Evolutionary conservation across 92 coral and sea anemone species (phyloP).

Genomic region (Actinernus sp.): DNA sequence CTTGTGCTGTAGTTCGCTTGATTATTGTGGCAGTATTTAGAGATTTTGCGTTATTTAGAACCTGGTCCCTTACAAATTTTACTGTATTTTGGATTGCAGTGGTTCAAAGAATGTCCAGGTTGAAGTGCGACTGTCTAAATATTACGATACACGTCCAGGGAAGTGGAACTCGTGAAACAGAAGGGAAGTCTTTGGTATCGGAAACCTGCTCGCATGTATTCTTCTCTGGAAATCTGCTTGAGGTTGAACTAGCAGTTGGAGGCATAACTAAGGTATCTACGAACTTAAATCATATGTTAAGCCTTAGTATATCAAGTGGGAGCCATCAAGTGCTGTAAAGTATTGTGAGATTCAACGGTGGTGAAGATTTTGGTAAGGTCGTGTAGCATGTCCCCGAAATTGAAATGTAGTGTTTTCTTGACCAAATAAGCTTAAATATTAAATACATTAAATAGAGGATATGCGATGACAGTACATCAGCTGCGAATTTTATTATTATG

Average conservation of each 20-base stretch:
- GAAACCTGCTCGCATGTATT: constrained; percentile 50
- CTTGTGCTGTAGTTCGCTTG: neutral
- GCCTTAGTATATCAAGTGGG: constrained; percentile 23
- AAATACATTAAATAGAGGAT: too few relatives aligned
- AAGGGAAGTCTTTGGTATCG: constrained; percentile 78
- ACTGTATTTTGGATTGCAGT: too few relatives aligned
- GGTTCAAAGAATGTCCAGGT: constrained; percentile 74
- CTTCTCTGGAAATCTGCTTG: constrained; percentile 74
- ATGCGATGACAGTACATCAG: too few relatives aligned
- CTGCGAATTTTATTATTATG: too few relatives aligned
- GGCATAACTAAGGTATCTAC: constrained; percentile 91
- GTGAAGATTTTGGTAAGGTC: constrained; percentile 7
- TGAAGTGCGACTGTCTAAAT: constrained; percentile 83
- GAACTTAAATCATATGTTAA: neutral
- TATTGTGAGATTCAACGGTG: constrained; percentile 12
- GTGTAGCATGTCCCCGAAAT: constrained; percentile 3
- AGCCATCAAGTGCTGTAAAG: constrained; percentile 38
- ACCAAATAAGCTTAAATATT: too few relatives aligned
- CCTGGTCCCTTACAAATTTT: neutral
- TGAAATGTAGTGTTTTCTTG: too few relatives aligned
- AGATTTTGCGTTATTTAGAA: neutral
- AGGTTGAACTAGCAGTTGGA: constrained; percentile 95
- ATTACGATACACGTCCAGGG: constrained; percentile 78
- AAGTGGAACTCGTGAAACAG: constrained; percentile 68
- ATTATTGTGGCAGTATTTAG: neutral